Percentiles rank a stretch among this genome's conserved stretches.
phyloP scores from a whole-genome alignment of 2,888 invertebrate species.

The Clusia tigrina region DNA sequence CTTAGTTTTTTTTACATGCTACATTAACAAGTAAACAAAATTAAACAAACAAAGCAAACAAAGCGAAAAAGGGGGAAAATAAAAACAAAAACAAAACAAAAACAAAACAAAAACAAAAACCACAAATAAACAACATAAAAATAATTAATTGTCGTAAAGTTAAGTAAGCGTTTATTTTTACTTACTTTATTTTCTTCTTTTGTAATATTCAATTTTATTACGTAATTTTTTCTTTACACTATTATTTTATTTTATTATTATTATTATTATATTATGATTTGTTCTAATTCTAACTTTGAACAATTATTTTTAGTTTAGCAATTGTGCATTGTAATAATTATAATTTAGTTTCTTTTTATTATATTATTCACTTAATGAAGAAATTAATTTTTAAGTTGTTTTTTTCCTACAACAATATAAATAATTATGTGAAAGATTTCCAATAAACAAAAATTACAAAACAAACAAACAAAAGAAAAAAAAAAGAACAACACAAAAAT shows the following conservation, averaged over 20 bases:
- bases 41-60: neutral
- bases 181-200: too few relatives aligned
- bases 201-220: too few relatives aligned
- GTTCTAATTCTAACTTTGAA: too few relatives aligned
- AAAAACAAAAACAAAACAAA: neutral
- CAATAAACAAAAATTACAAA: neutral
- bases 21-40: too few relatives aligned
- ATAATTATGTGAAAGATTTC: slow-evolving; percentile 8
- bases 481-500: too few relatives aligned
- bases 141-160: neutral
- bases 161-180: neutral
- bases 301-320: slow-evolving; percentile 7
- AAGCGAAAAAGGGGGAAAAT: too few relatives aligned
- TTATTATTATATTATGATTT: too few relatives aligned
- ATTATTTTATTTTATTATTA: too few relatives aligned
- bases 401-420: slow-evolving; percentile 24
- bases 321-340: slow-evolving; percentile 24
- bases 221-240: neutral
- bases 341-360: slow-evolving; percentile 31
- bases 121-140: neutral
- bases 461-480: neutral
- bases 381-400: slow-evolving; percentile 30
- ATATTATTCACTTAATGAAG: slow-evolving; percentile 30
- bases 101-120: too few relatives aligned
- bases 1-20: too few relatives aligned